A percentile compares a stretch with the other conserved stretches of the same genome.
Evolutionary conservation across 2,888 invertebrate genomes (phyloP).

Genomic region (Eupithecia subumbrata): DNA sequence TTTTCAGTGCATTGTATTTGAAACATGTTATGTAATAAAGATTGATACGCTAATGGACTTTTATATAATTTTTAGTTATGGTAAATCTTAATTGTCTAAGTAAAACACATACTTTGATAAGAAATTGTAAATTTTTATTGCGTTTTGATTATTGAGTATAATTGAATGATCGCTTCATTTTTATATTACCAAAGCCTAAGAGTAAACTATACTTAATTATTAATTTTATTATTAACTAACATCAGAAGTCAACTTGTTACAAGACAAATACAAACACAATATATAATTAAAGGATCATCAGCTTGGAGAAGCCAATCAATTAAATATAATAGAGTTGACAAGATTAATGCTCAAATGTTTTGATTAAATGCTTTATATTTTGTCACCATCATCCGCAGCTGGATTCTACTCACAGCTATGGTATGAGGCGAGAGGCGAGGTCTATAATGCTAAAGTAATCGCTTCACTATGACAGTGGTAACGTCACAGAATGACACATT

Average conservation of each 20-base stretch:
- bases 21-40: constrained; percentile 47
- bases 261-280: neutral
- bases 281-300: neutral
- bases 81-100: neutral
- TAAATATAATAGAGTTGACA: neutral
- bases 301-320: neutral
- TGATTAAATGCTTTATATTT: neutral
- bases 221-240: neutral
- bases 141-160: neutral
- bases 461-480: too few relatives aligned
- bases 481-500: too few relatives aligned
- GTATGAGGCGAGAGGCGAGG: too few relatives aligned
- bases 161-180: neutral
- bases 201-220: neutral
- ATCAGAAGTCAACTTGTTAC: neutral
- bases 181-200: neutral
- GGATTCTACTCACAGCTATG: too few relatives aligned
- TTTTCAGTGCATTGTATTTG: constrained; percentile 45
- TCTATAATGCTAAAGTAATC: too few relatives aligned
- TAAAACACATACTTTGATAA: neutral
- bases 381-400: too few relatives aligned
- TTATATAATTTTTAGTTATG: neutral
- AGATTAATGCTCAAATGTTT: neutral
- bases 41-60: constrained; percentile 44
- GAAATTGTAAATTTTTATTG: neutral